These are phyloP conservation scores for Geophilus truncorum DNA, from an alignment of 2,888 invertebrate genomes.

Conservation along the genomic window DNA sequence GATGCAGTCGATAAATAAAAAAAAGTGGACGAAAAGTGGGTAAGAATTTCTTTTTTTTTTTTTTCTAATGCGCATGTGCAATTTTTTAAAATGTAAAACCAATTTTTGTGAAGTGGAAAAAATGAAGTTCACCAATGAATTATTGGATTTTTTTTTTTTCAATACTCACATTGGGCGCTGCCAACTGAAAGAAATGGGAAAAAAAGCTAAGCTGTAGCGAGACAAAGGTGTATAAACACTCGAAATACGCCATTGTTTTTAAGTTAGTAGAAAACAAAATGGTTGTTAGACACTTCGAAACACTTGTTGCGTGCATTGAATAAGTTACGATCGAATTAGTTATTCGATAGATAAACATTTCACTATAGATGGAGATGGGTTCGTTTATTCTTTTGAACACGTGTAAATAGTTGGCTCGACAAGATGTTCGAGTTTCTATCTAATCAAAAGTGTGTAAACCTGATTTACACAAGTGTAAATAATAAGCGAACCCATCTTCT, in stretches of 20 bases:
- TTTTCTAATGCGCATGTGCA: background rate
- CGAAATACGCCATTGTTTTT: background rate
- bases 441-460: no score
- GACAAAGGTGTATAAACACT: background rate
- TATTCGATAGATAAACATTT: no score
- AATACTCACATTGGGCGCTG: background rate
- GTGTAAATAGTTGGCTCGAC: no score
- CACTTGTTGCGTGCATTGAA: background rate
- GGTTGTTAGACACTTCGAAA: background rate
- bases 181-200: constrained; percentile 15
- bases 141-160: background rate
- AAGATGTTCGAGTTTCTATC: no score
- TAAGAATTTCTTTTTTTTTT: no score
- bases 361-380: no score
- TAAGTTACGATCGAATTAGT: no score
- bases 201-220: constrained; percentile 6
- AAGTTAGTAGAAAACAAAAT: no score
- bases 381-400: no score
- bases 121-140: background rate
- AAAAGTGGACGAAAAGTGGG: background rate
- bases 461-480: no score
- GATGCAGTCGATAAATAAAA: background rate
- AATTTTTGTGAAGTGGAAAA: background rate
- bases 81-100: no score
- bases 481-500: no score